Conservation (phyloP, 1,140 invertebrate genomes). For the Drosophila ambigua region DNA sequence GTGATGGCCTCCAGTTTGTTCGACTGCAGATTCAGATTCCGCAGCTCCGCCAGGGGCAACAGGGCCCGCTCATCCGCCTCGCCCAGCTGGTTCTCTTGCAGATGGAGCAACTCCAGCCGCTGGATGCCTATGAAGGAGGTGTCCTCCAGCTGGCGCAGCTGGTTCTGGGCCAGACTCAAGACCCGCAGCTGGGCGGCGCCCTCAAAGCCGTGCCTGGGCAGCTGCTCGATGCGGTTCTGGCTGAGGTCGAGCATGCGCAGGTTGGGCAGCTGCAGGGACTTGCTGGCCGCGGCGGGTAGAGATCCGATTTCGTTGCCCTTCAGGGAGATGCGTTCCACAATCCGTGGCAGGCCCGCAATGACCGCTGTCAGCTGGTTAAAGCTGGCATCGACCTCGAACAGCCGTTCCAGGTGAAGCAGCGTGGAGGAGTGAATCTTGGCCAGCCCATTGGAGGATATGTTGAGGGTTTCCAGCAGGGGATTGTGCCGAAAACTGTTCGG, state of each 20-base stretch:
- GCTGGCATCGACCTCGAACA: slow-evolving; percentile 92
- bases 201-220: slow-evolving; percentile 87
- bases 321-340: slow-evolving; percentile 91
- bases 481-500: slow-evolving; percentile 89
- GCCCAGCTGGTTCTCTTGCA: slow-evolving; percentile 90
- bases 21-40: slow-evolving; percentile 89
- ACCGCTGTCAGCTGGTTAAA: slow-evolving; percentile 90
- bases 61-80: slow-evolving; percentile 88
- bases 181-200: slow-evolving; percentile 89
- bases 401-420: slow-evolving; percentile 88
- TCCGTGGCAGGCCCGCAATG: slow-evolving; percentile 89
- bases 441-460: slow-evolving; percentile 90
- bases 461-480: slow-evolving; percentile 90
- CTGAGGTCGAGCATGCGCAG: slow-evolving; percentile 90
- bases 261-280: slow-evolving; percentile 88
- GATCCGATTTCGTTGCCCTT: slow-evolving; percentile 89
- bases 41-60: slow-evolving; percentile 86
- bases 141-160: slow-evolving; percentile 88
- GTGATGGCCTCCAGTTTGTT: slow-evolving; percentile 90
- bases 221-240: slow-evolving; percentile 89
- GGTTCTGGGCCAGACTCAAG: slow-evolving; percentile 91
- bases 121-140: slow-evolving; percentile 88
- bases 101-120: slow-evolving; percentile 90
- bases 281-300: slow-evolving; percentile 87
- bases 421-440: slow-evolving; percentile 88